These are phyloP conservation scores for Ptychadena robeensis DNA, from an alignment of 2,797 vertebrate genomes.

Conservation along the genomic window DNA sequence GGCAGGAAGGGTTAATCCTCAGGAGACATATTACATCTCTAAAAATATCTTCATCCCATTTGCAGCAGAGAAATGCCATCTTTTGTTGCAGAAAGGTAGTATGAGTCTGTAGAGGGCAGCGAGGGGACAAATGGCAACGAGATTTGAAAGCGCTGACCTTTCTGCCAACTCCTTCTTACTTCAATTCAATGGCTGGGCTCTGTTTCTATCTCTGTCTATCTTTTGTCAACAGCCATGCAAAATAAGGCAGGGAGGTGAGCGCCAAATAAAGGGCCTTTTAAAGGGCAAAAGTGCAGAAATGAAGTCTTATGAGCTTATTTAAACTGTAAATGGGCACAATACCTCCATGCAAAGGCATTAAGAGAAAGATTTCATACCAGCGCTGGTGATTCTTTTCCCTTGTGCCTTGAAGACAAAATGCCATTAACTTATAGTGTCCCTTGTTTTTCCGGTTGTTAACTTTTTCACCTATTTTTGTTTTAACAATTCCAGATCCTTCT, in stretches of 20 bases:
- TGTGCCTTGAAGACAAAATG: neutral
- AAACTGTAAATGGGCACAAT: conserved; percentile 57
- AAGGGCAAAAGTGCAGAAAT: conserved; percentile 61
- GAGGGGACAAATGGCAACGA: conserved; percentile 53
- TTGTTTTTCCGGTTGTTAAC: conserved; percentile 9
- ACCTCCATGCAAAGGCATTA: conserved; percentile 40
- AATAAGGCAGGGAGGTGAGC: conserved; percentile 51
- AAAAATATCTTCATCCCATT: conserved; percentile 40
- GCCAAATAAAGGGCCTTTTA: conserved; percentile 57
- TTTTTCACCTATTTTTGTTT: neutral
- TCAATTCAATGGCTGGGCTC: conserved; percentile 51
- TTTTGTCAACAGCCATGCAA: conserved; percentile 58
- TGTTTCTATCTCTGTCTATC: conserved; percentile 53
- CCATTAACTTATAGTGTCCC: neutral
- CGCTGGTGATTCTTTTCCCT: conserved; percentile 9
- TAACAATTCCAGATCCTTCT: neutral
- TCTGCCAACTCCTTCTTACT: conserved; percentile 54
- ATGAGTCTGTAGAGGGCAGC: conserved; percentile 54
- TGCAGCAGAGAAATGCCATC: conserved; percentile 56
- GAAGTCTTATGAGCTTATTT: conserved; percentile 50
- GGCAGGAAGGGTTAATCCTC: conserved; percentile 40
- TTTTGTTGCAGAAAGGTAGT: conserved; percentile 54
- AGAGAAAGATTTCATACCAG: conserved; percentile 10
- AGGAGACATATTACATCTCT: conserved; percentile 15
- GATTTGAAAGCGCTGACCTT: conserved; percentile 61